A percentile compares a stretch with the other conserved stretches of the same genome.
Conservation (phyloP, 53 echinoderm and acorn worm species). For the Zoroaster sp. region DNA sequence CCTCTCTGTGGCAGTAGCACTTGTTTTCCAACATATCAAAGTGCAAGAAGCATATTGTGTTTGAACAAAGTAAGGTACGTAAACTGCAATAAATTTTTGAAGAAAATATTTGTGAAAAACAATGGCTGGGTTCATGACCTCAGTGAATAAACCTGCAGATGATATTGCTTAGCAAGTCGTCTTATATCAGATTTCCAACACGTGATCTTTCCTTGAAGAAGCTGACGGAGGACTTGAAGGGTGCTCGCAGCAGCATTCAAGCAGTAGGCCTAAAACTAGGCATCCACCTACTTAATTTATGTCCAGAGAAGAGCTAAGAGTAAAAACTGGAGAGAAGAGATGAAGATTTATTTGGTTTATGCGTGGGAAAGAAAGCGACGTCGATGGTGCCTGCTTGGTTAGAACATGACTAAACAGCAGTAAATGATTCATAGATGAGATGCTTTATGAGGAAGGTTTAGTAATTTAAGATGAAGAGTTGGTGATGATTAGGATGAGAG, state of each 20-base stretch:
- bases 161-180: neutral
- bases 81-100: neutral
- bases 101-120: neutral
- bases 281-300: constrained; percentile 48
- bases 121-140: constrained; percentile 7
- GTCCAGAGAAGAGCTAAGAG: neutral
- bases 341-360: constrained; percentile 7
- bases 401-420: neutral
- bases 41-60: neutral
- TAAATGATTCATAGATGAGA: neutral
- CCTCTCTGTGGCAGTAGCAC: neutral
- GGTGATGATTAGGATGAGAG: neutral
- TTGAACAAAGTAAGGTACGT: neutral
- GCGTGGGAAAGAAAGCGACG: constrained; percentile 33
- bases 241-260: neutral
- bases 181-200: constrained; percentile 4
- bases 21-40: neutral
- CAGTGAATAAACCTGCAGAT: neutral
- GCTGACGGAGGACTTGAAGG: neutral
- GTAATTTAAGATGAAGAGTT: neutral
- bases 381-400: neutral
- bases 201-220: neutral
- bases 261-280: neutral
- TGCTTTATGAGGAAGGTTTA: neutral
- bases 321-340: neutral